Percentiles rank a stretch among this genome's conserved stretches.
Conservation (phyloP, 2,797 vertebrate species). For the Micromesistius poutassou region DNA sequence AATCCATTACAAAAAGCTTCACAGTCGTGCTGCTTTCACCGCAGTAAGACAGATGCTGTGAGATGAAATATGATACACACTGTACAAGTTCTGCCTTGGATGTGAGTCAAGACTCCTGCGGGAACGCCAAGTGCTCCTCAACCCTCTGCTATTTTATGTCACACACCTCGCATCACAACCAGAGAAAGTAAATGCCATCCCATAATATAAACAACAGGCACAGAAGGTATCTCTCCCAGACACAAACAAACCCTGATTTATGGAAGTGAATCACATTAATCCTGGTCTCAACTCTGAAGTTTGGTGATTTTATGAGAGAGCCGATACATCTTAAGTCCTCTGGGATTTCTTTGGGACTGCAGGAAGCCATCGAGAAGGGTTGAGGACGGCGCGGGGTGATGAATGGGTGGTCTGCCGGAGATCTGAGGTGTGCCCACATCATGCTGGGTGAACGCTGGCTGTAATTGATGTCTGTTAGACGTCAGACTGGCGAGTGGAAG, state of each 20-base stretch:
- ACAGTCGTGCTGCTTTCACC: conserved; percentile 20
- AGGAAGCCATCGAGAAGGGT: background rate
- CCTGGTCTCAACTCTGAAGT: background rate
- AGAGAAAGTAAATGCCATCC: conserved; percentile 10
- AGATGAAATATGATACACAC: conserved; percentile 4
- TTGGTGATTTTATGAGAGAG: background rate
- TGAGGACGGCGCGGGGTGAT: background rate
- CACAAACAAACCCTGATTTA: conserved; percentile 2
- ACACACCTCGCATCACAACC: conserved; percentile 15
- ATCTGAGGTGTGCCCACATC: background rate
- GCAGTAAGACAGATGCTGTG: background rate
- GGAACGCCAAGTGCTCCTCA: conserved; percentile 30
- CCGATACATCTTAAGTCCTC: background rate
- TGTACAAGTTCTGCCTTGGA: conserved; percentile 37
- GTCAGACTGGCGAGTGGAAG: background rate
- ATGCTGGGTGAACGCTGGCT: background rate
- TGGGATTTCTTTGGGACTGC: background rate
- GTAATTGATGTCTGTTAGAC: background rate
- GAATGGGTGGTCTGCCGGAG: background rate
- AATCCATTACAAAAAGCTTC: conserved; percentile 21
- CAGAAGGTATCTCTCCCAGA: background rate
- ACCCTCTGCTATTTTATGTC: conserved; percentile 3
- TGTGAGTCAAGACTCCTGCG: conserved; percentile 29
- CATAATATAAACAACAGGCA: conserved; percentile 1
- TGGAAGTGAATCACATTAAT: conserved; percentile 2